Evolutionary conservation across 92 coral and sea anemone species (phyloP), one percentile per base, ranked within the genome.

Genomic region (Epizoanthus scotinus): DNA sequence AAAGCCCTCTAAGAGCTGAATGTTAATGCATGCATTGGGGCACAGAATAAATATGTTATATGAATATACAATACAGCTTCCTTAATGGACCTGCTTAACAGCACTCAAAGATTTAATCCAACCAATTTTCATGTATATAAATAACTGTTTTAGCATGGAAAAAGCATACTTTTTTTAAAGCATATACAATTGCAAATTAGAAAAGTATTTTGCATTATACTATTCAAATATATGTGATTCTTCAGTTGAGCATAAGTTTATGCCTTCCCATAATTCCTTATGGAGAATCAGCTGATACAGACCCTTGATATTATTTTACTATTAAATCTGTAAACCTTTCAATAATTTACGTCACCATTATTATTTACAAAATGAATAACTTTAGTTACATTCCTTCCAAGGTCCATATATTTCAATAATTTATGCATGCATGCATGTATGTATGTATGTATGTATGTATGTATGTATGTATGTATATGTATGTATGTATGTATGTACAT

Each of bases 1-100:
- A 75, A 73, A 36, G 65, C 29, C 57, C 81, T 57, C 67, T 58
- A 26, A 58, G 81, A 75, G 81, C 81, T 58, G 47, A 15, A 34
- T 18, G 27, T 59, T 20, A 57, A 75, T 58, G 67, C 53, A 57
- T 36, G 5, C 19, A 62, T 31, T 26, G 52, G 52, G 52, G 67
- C 67, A 26, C 38, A 26, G 52, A 64, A 64, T 64, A 64, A 64
- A 64, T 64, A 64, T 64, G 8, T 64, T 64, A 27, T 22, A 17
- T 27, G 15, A 29, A 12, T 64, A 14, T 18, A 57, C 44, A 66
- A 8, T 36, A 73, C 34, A 31, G 36, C 13, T 56, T 18, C 22
- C 17, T 2, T 31, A 52, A 28, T 19, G n/a, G 7, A 73, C 59
- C 38, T 21, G 40, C 81, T n/a, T 36, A 31, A 38, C 4, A 36